Evolutionary conservation across 2,888 invertebrate genomes (phyloP), one percentile per base, ranked within the genome.

Genomic region (Melikaiella ostensackeni): DNA sequence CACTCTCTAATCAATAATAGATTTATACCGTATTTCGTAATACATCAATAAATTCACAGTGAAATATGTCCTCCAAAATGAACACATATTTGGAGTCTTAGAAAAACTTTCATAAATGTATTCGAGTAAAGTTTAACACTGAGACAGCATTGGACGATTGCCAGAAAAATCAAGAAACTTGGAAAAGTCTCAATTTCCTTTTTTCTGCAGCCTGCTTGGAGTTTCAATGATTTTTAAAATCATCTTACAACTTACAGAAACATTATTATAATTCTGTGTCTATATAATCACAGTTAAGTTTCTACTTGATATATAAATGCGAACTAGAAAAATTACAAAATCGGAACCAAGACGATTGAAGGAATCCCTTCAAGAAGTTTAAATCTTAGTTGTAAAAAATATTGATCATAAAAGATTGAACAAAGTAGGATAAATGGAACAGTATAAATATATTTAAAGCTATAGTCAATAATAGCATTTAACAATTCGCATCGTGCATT

Each of bases 201-300:
- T 46, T 46, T 70, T 30, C 46, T 6, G 46, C 50, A 50, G n/a
- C 33, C 30, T 46, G 70, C n/a, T 70, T 70, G 27, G 11, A 30
- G 46, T 70, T 50, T n/a, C 0, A 59, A 59, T 16, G 30, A 27
- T 70, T n/a, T 50, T 13, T 6, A 50, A 50, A 70, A 70, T 50
- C 27, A 46, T 46, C 46, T 50, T 70, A 70, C 11, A 50, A 11
- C n/a, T 70, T 70, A 50, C 19, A 70, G 33, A 70, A 70, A 30
- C 19, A 46, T 50, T 24, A 30, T 70, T n/a, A 30, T 30, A 55
- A 50, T 30, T n/a, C 30, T 70, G 50, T 70, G 70, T 50, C 5
- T 70, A 66, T 46, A 70, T 50, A 50, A 70, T 50, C 70, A 70
- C 70, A 70, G 70, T 50, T 33, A 50, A 70, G 19, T 50, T 70